Evolutionary conservation across 2,888 invertebrate genomes (phyloP).

Genomic region (Monopis laevigella): DNA sequence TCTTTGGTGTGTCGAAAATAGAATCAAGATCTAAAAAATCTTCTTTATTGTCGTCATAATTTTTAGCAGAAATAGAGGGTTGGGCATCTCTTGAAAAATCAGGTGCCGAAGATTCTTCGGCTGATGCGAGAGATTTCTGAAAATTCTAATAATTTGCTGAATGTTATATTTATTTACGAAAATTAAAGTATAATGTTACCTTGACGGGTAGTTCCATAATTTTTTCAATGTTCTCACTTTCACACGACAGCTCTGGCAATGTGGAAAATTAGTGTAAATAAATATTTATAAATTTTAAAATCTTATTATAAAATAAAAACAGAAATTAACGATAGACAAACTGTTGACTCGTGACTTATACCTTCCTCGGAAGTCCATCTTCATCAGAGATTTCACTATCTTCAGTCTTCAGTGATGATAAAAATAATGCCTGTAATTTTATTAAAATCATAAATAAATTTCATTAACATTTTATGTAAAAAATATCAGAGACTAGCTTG

Average conservation of each 20-base stretch:
- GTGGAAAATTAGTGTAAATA: neutral
- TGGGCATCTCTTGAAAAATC: neutral
- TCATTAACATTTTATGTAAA: too few relatives aligned
- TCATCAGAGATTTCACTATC: too few relatives aligned
- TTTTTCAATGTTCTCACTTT: constrained; percentile 1
- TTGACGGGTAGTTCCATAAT: constrained; percentile 3
- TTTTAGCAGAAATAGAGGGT: too few relatives aligned
- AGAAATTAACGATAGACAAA: too few relatives aligned
- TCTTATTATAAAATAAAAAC: too few relatives aligned
- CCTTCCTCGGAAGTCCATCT: too few relatives aligned
- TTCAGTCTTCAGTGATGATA: too few relatives aligned
- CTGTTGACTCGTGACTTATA: too few relatives aligned
- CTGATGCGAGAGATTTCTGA: constrained; percentile 1
- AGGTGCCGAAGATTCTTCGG: neutral
- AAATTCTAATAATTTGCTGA: constrained; percentile 9
- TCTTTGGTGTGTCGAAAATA: constrained; percentile 9
- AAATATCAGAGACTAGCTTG: too few relatives aligned
- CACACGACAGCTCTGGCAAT: neutral
- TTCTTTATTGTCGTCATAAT: neutral
- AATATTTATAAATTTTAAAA: neutral
- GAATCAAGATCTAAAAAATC: constrained; percentile 2
- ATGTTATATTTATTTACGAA: constrained; percentile 8
- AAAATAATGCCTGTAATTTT: too few relatives aligned
- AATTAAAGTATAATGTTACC: constrained; percentile 8
- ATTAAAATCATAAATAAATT: too few relatives aligned